phyloP scores from a whole-genome alignment of 2,888 invertebrate species.

The Oithona nana region DNA sequence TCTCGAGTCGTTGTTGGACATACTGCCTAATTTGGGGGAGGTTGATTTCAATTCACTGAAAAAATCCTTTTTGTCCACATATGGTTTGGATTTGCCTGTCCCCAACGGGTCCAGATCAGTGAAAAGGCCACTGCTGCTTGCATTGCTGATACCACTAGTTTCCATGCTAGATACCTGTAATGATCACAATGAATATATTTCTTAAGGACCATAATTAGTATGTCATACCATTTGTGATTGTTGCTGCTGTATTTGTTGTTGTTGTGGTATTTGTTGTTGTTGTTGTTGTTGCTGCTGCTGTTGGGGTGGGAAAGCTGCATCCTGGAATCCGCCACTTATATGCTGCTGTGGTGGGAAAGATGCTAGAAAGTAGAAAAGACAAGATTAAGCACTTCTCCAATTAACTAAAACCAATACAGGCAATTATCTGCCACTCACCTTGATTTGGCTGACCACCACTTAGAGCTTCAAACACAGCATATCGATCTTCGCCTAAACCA shows the following conservation, averaged over 20 bases:
- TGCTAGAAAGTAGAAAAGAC: no score
- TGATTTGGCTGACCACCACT: no score
- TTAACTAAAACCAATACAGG: no score
- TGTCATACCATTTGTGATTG: background rate
- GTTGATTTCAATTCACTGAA: conserved; percentile 70
- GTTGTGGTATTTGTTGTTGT: background rate
- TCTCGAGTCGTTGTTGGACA: background rate
- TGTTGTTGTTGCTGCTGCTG: conserved; percentile 2
- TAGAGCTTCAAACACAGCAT: background rate
- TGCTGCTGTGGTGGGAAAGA: no score
- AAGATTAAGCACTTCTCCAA: no score
- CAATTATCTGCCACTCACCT: no score
- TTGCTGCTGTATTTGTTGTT: background rate
- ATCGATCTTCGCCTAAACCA: background rate
- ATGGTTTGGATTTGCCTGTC: conserved; percentile 73
- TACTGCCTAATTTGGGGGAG: background rate
- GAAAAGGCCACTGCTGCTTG: conserved; percentile 68
- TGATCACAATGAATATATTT: no score
- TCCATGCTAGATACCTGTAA: background rate
- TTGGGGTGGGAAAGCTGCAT: no score
- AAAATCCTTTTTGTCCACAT: conserved; percentile 86
- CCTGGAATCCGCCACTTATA: no score
- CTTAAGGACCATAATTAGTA: no score
- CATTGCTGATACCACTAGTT: background rate
- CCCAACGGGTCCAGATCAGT: conserved; percentile 82